Evolutionary conservation across 2,797 vertebrate genomes (phyloP), one percentile per base, ranked within the genome.

Genomic region (Bradypodion ventrale): DNA sequence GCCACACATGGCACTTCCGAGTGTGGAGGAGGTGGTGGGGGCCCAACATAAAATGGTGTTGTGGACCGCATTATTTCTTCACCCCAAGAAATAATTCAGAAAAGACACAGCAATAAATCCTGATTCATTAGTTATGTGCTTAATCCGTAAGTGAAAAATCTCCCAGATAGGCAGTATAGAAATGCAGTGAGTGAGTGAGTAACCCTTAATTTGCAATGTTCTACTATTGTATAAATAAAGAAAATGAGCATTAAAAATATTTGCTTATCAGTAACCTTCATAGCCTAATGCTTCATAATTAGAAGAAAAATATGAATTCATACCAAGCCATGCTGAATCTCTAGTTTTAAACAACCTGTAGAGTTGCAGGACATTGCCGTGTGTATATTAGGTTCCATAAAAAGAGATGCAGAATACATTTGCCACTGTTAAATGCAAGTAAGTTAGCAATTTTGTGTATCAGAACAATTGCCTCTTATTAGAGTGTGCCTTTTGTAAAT

Each of bases 261-360:
- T 25, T 66, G 25, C 13, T 46, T 82, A 82, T 1, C 59, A 0
- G 60, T 10, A n/a, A 25, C 5, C 62, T 49, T 44, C 21, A 49
- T 21, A 10, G 10, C 10, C 63, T 25, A 27, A 52, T 16, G 32
- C 21, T 29, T 35, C 42, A 52, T 21, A 65, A 49, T 7, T 52
- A 81, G 60, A 78, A 52, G 13, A 5, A 75, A 10, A 60, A 35
- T 23, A 68, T 19, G 40, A 84, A 77, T 70, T 60, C 86, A 23
- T 4, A 73, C 0, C n/a, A 83, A 56, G 62, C 0, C 21, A 44
- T 70, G 75, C 3, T 27, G 0, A 0, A 76, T n/a, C n/a, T n/a
- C 35, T 27, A 3, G 5, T 85, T 89, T 84, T 62, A 86, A 82
- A 44, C 40, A 77, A 62, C 63, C 68, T 0, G 0, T 5, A 75